Evolutionary conservation across 2,888 invertebrate genomes (phyloP), one percentile per base, ranked within the genome.

Genomic region (Nomada ruficornis): DNA sequence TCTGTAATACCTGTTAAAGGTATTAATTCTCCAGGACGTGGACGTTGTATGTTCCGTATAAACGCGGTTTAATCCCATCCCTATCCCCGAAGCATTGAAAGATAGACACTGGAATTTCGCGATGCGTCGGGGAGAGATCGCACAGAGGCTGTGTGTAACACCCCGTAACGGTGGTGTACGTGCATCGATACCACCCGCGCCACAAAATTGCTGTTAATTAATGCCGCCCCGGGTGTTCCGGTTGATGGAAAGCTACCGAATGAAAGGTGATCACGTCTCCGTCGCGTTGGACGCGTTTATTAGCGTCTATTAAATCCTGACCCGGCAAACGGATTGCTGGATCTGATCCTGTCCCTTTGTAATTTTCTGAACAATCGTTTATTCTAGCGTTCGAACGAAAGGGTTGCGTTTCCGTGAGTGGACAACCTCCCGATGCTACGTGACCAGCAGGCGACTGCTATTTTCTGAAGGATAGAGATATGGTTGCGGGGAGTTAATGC

Each of bases 191-290:
- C 44, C 26, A 23, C 59, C 55, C 57, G 69, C 69, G 71, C 65
- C 77, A 85, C 72, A 72, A 85, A 82, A 85, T 80, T 62, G 80
- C 50, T 75, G 69, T 85, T 85, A 85, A 85, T 85, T 82, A 85
- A 82, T 52, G 63, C 69, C 44, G 59, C 67, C 60, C 26, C 80
- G 29, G 63, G 60, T 70, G 62, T 71, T 62, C 63, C 70, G 23
- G 60, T 20, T 50, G 71, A 67, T 72, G 67, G 54, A 67, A 55
- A 62, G 67, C 55, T 29, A 42, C n/a, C 36, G 76, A 18, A 70
- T 29, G 79, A 59, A 63, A 79, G 52, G 44, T 18, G 70, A 57
- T 76, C 77, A 55, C 77, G 71, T 59, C 13, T 23, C 54, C 44
- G 11, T 54, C 29, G 15, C 20, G n/a, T 64, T 42, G 15, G 26